phyloP scores from a whole-genome alignment of 2,888 invertebrate genomes.

The Drosophila barbarae region DNA sequence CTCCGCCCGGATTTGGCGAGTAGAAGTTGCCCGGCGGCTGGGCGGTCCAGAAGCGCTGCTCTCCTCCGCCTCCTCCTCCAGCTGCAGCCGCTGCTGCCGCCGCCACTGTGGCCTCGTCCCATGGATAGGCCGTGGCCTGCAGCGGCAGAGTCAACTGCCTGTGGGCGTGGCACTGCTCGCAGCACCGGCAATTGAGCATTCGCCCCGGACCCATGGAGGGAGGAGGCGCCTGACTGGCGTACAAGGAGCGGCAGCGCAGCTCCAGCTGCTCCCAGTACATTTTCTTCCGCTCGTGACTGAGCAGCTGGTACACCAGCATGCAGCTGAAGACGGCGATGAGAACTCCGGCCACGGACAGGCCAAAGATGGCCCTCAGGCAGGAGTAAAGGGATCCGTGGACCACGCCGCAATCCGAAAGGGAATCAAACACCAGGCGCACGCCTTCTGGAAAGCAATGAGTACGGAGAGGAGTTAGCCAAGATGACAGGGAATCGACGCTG shows the following conservation, averaged over 20 bases:
- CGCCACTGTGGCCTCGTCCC: conserved; percentile 80
- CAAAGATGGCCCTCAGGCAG: conserved; percentile 92
- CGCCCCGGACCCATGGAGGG: conserved; percentile 67
- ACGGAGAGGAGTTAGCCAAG: conserved; percentile 2
- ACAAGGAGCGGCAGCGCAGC: conserved; percentile 89
- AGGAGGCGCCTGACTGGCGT: conserved; percentile 80
- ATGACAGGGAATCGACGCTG: not conserved
- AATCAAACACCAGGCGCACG: conserved; percentile 90
- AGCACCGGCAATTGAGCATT: conserved; percentile 83
- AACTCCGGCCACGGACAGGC: conserved; percentile 93
- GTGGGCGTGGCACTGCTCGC: conserved; percentile 84
- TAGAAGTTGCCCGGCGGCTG: conserved; percentile 87
- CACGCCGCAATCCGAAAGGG: conserved; percentile 92
- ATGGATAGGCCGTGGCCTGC: conserved; percentile 82
- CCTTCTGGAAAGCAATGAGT: conserved; percentile 79
- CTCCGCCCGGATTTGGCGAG: conserved; percentile 89
- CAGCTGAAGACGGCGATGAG: conserved; percentile 94
- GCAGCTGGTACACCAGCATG: conserved; percentile 93
- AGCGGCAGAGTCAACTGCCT: conserved; percentile 81
- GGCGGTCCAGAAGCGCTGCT: conserved; percentile 81
- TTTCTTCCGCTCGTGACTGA: conserved; percentile 95
- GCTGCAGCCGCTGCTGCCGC: conserved; percentile 68
- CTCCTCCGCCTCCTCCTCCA: conserved; percentile 67
- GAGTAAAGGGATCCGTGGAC: conserved; percentile 94
- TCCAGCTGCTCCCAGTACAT: conserved; percentile 97